Evolutionary conservation across 2,888 invertebrate species (phyloP).

Genomic region (Caradrina clavipalpis): DNA sequence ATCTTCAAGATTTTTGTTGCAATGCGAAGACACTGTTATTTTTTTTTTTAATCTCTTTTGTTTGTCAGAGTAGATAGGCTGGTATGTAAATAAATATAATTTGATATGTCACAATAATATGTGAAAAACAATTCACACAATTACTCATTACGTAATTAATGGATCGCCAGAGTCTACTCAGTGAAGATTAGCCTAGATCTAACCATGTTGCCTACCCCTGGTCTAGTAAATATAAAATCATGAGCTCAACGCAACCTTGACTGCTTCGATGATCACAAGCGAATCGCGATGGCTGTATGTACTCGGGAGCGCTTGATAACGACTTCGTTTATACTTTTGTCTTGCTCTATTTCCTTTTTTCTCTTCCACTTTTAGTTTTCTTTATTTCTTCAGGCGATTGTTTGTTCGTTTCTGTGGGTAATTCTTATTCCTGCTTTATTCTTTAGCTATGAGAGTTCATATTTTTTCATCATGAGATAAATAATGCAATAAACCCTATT

Average conservation of each 20-base stretch:
- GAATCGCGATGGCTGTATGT: conserved; percentile 59
- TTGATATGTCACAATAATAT: too few species aligned
- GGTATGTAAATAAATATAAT: too few species aligned
- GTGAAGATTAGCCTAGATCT: too few species aligned
- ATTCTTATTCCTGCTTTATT: neutral
- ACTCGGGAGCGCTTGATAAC: conserved; percentile 59
- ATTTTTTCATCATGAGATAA: neutral
- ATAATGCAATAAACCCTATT: too few species aligned
- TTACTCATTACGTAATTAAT: too few species aligned
- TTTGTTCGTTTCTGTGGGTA: conserved; percentile 18
- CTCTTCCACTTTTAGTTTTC: conserved; percentile 36
- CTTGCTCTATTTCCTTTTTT: conserved; percentile 58
- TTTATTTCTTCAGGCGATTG: conserved; percentile 50
- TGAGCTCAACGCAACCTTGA: conserved; percentile 62
- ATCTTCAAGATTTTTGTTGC: too few species aligned
- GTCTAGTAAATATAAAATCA: conserved; percentile 44
- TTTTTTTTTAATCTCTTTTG: too few species aligned
- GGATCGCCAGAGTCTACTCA: too few species aligned
- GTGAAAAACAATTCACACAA: too few species aligned
- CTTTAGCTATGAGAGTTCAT: neutral
- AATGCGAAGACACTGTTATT: too few species aligned
- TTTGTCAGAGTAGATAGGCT: too few species aligned
- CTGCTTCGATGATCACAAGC: conserved; percentile 68
- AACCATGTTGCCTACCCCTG: too few species aligned
- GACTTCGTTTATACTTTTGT: conserved; percentile 59